Conservation (phyloP, 2,113 vertebrate genomes). For the Piaya cayana region DNA sequence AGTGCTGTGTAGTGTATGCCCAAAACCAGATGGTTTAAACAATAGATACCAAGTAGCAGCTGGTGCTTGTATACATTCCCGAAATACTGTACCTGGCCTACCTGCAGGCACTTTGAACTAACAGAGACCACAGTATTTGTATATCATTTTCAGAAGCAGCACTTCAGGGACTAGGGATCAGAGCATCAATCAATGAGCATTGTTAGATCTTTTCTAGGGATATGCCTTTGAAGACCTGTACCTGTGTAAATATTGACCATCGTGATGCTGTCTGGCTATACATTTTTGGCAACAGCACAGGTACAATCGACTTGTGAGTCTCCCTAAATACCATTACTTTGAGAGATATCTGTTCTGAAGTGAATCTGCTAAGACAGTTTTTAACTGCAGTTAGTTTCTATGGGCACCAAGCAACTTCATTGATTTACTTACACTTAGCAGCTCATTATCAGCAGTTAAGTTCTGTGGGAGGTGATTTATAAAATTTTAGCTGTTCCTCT, state of each 20-base stretch:
- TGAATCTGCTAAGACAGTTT: not conserved
- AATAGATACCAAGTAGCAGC: not conserved
- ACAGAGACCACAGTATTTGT: not conserved
- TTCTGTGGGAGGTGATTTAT: not conserved
- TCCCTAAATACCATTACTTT: not conserved
- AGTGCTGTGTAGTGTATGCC: not conserved
- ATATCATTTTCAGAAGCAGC: slow-evolving; percentile 32
- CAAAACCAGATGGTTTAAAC: not conserved
- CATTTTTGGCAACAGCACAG: not conserved
- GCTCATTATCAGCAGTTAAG: not conserved
- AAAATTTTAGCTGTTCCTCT: not conserved
- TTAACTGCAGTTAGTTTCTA: not conserved
- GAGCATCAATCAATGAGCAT: not conserved
- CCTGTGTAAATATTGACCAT: slow-evolving; percentile 37
- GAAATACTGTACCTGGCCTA: not conserved
- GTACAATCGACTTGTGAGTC: not conserved
- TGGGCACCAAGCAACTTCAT: not conserved
- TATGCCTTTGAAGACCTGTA: slow-evolving; percentile 29
- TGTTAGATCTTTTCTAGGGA: not conserved
- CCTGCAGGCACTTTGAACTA: slow-evolving; percentile 7
- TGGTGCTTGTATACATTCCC: not conserved
- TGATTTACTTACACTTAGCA: not conserved
- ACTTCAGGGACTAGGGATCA: slow-evolving; percentile 10
- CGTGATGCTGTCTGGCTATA: not conserved
- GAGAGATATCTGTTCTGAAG: not conserved